Evolutionary conservation across 2,888 invertebrate genomes (phyloP), one percentile per base, ranked within the genome.

Genomic region (Leptura quadrifasciata): DNA sequence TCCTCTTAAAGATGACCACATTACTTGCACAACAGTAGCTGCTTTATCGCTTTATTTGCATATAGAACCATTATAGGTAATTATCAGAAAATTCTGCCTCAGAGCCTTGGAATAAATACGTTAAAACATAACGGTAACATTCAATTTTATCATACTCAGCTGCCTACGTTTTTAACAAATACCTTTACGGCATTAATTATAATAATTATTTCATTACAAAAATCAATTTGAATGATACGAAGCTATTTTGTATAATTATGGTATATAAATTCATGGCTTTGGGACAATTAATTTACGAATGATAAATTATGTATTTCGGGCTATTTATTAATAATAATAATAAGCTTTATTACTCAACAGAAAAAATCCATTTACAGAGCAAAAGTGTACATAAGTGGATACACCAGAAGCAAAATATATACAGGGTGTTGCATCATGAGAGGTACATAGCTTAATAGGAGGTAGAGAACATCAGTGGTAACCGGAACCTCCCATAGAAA

Each of bases 41-140:
- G 24, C 24, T 55, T 54, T 67, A 65, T 21, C 10, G 24, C 9
- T 67, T 54, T 67, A 67, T 67, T 67, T 67, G 54, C 67, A 67
- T 67, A 54, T 15, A 24, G 39, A 47, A 47, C 10, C 18, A 54
- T 55, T 55, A 52, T 27, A 67, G n/a, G 67, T 27, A 67, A 67
- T 67, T 67, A 67, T 55, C 27, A 0, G 24, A 39, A 67, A 24
- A 24, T 52, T 67, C n/a, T 64, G 18, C 54, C 27, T 55, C 9
- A 5, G 3, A 55, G 54, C 27, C 0, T 39, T 47, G 12, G 20
- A 18, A 18, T 3, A 47, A 65, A 65, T 17, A 18, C 20, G 27
- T 1, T 18, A 57, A 55, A 20, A 57, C 17, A 2, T 61, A 61
- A 18, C 61, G 31, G 18, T 17, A 18, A 18, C 31, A 27, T 31